phyloP scores from a whole-genome alignment of 2,113 vertebrate species.

The Podarcis raffonei region DNA sequence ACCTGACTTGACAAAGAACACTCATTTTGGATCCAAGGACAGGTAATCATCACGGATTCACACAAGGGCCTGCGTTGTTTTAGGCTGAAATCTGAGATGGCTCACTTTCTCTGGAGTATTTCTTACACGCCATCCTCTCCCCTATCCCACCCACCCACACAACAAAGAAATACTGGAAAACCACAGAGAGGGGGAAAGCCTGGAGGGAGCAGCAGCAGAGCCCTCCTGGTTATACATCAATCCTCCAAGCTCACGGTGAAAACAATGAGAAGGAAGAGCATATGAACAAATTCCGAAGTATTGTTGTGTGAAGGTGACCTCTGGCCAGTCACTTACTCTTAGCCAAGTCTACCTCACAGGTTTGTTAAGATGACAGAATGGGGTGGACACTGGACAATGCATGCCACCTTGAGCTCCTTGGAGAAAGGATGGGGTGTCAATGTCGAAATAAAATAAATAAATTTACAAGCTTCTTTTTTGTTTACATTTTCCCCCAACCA shows the following conservation, averaged over 20 bases:
- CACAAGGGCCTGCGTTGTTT: slow-evolving; percentile 49
- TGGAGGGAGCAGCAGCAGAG: slow-evolving; percentile 21
- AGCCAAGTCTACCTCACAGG: too few relatives aligned
- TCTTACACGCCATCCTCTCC: slow-evolving; percentile 10
- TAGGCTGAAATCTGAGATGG: slow-evolving; percentile 70
- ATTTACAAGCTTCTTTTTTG: fast-evolving
- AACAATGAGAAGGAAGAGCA: background rate
- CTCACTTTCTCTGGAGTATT: slow-evolving; percentile 65
- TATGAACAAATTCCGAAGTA: background rate
- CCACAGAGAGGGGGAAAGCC: background rate
- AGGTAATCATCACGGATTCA: slow-evolving; percentile 67
- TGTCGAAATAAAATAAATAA: too few relatives aligned
- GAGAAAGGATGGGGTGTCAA: too few relatives aligned
- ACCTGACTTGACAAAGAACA: slow-evolving; percentile 71
- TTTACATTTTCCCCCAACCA: background rate
- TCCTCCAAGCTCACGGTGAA: background rate
- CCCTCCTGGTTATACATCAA: slow-evolving; percentile 51
- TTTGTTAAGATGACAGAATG: too few relatives aligned
- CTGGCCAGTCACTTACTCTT: too few relatives aligned
- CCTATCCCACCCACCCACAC: background rate
- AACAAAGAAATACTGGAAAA: slow-evolving; percentile 64
- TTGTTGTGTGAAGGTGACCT: fast-evolving
- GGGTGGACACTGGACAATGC: too few relatives aligned
- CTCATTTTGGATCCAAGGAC: slow-evolving; percentile 65
- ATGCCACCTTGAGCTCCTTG: too few relatives aligned